Evolutionary conservation across 2,888 invertebrate species (phyloP).

Genomic region (Branchellion lobata): DNA sequence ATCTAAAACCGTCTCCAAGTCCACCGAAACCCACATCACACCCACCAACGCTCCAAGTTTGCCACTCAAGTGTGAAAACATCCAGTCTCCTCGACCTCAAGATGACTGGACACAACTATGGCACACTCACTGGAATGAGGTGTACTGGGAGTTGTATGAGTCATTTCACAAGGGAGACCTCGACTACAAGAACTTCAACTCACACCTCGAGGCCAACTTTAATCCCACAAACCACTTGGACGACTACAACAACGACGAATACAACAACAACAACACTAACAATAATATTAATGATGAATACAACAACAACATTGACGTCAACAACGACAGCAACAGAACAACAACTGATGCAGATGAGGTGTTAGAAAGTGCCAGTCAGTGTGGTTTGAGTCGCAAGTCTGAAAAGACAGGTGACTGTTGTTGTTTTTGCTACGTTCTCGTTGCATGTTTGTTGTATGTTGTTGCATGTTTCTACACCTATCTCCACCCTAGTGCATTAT

Average conservation of each 20-base stretch:
- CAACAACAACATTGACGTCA: background rate
- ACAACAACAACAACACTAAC: background rate
- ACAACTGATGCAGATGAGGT: background rate
- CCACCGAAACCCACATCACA: too few relatives aligned
- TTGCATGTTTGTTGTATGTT: too few relatives aligned
- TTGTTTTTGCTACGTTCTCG: background rate
- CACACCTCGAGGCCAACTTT: too few relatives aligned
- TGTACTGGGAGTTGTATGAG: conserved; percentile 55
- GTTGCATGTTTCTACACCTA: too few relatives aligned
- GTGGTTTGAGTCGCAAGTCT: background rate
- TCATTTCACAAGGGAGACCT: conserved; percentile 14
- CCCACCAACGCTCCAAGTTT: too few relatives aligned
- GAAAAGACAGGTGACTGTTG: background rate
- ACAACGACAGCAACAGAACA: background rate
- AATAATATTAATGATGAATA: background rate
- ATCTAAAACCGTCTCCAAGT: too few relatives aligned
- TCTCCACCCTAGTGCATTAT: too few relatives aligned
- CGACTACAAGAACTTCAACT: background rate
- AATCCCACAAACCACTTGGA: background rate
- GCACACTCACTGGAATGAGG: conserved; percentile 57
- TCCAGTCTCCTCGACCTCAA: too few relatives aligned
- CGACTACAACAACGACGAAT: background rate
- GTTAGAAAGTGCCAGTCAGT: background rate
- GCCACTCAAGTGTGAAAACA: too few relatives aligned
- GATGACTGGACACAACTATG: conserved; percentile 55